phyloP scores from a whole-genome alignment of 2,113 vertebrate species.

The Riparia riparia region DNA sequence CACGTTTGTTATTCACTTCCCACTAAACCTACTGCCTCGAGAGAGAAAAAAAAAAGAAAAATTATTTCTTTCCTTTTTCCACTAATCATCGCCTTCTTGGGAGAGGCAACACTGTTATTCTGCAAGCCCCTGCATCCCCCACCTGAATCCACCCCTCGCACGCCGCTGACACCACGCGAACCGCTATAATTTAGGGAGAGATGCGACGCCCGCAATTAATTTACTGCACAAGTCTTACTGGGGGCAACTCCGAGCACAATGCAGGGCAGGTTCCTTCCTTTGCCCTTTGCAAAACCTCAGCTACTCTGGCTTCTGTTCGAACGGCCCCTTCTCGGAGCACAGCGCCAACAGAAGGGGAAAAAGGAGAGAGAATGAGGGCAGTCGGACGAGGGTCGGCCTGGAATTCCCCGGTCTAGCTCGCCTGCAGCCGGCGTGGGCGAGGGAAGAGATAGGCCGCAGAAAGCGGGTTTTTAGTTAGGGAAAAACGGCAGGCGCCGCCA shows the following conservation, averaged over 20 bases:
- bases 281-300: neutral
- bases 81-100: neutral
- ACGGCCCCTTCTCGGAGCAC: fast-evolving
- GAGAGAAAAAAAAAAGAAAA: neutral
- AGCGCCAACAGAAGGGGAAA: fast-evolving
- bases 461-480: fast-evolving
- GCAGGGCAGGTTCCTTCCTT: neutral
- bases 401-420: too few species aligned
- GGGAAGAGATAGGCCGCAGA: fast-evolving
- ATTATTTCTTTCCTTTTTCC: neutral
- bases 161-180: neutral
- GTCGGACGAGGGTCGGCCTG: fast-evolving
- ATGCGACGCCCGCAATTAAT: fast-evolving
- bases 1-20: neutral
- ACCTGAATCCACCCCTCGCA: neutral
- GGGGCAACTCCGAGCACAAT: neutral
- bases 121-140: neutral
- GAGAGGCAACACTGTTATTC: neutral
- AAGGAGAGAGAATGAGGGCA: fast-evolving
- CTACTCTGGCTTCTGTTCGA: too few species aligned
- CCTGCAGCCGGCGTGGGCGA: too few species aligned
- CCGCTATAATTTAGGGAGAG: neutral
- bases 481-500: neutral
- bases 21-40: neutral
- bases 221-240: fast-evolving